Conservation (phyloP, 2,888 invertebrate genomes). For the Gandaritis pyraliata region DNA sequence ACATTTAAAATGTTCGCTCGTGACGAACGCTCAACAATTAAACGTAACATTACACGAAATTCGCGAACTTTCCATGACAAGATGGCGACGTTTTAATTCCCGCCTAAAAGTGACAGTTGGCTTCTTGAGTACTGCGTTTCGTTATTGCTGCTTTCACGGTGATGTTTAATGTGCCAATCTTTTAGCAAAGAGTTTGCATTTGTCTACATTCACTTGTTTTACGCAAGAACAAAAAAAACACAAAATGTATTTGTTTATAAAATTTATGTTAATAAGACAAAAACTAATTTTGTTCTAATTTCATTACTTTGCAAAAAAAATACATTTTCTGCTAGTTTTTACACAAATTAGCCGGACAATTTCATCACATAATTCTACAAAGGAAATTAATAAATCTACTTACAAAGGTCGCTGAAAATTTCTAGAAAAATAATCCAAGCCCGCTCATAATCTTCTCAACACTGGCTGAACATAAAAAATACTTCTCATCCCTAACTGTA, state of each 20-base stretch:
- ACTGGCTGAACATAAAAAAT: conserved; percentile 4
- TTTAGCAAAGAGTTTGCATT: not conserved
- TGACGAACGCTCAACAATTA: conserved; percentile 59
- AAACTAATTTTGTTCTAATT: too few species aligned
- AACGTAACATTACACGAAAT: conserved; percentile 62
- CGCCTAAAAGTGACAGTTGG: conserved; percentile 45
- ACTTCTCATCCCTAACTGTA: conserved; percentile 13
- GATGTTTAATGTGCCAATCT: conserved; percentile 6
- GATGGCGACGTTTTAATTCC: conserved; percentile 66
- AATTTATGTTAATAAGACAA: too few species aligned
- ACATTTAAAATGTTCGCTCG: conserved; percentile 42
- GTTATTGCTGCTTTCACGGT: conserved; percentile 12
- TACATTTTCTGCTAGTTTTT: too few species aligned
- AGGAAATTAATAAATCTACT: too few species aligned
- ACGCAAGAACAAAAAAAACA: too few species aligned
- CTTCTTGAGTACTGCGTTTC: conserved; percentile 27
- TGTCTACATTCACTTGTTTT: too few species aligned
- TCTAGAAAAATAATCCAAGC: not conserved
- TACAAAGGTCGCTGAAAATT: not conserved
- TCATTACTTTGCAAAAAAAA: too few species aligned
- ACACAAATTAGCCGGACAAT: too few species aligned
- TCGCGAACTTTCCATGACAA: conserved; percentile 59
- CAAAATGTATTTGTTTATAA: too few species aligned
- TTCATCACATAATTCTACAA: too few species aligned
- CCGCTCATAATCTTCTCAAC: not conserved